Evolutionary conservation across 2,113 vertebrate genomes (phyloP).

Genomic region (Oncorhynchus kisutch): DNA sequence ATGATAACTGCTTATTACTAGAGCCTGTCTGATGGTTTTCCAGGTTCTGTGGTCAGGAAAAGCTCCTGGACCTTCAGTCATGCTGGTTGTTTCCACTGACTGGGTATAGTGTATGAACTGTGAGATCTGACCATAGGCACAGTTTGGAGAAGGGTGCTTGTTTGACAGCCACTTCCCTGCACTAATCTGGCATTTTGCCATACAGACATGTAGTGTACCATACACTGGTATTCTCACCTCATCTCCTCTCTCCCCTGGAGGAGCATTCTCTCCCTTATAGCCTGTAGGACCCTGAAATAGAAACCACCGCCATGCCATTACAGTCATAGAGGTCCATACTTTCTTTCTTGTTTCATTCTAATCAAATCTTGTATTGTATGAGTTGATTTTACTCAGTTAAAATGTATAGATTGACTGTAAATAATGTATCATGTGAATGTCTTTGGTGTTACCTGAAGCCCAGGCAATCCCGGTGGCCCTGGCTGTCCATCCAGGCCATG

Average conservation of each 20-base stretch:
- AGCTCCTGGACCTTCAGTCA: no score
- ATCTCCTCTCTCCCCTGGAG: slow-evolving; percentile 77
- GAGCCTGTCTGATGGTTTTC: no score
- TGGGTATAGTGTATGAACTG: no score
- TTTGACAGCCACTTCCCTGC: background rate
- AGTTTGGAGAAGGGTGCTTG: no score
- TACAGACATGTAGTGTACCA: background rate
- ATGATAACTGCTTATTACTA: no score
- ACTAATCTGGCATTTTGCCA: background rate
- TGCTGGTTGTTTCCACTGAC: no score
- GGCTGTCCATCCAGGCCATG: slow-evolving; percentile 67
- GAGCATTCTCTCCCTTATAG: slow-evolving; percentile 75
- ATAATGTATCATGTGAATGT: background rate
- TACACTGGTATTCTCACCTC: slow-evolving; percentile 63
- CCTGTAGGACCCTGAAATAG: slow-evolving; percentile 73
- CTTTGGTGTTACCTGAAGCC: slow-evolving; percentile 68
- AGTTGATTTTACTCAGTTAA: background rate
- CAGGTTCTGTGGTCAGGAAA: no score
- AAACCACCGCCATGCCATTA: background rate
- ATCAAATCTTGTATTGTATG: no score
- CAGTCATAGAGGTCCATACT: no score
- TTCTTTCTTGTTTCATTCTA: no score
- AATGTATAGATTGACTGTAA: background rate
- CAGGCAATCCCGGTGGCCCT: slow-evolving; percentile 69
- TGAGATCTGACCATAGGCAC: no score